phyloP scores from a whole-genome alignment of 2,888 invertebrate genomes.

The Tinea semifulvella region DNA sequence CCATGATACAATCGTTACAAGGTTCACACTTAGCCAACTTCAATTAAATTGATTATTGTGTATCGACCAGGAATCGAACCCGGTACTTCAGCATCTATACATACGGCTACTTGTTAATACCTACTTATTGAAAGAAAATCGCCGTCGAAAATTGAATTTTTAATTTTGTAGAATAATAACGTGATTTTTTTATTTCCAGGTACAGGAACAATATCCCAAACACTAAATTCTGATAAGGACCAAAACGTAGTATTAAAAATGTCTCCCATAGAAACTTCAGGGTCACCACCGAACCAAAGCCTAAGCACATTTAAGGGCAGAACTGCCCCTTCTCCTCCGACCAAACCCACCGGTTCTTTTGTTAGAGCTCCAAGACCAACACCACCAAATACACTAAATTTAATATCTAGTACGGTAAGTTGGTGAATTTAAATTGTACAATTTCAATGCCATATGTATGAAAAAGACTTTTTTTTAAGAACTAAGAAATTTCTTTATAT shows the following conservation, averaged over 20 bases:
- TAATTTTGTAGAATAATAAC: too few relatives aligned
- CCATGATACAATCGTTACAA: too few relatives aligned
- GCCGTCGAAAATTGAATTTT: too few relatives aligned
- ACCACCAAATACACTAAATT: constrained; percentile 84
- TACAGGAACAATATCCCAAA: constrained; percentile 47
- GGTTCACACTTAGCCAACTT: too few relatives aligned
- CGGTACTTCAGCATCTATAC: too few relatives aligned
- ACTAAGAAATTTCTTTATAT: too few relatives aligned
- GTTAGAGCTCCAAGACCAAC: constrained; percentile 77
- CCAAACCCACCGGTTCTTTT: constrained; percentile 52
- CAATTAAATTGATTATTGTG: too few relatives aligned
- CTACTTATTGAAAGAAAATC: too few relatives aligned
- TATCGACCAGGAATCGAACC: too few relatives aligned
- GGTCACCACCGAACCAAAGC: constrained; percentile 53
- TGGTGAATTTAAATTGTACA: constrained; percentile 16
- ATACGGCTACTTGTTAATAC: too few relatives aligned
- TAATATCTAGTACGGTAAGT: constrained; percentile 69
- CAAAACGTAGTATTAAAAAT: constrained; percentile 79
- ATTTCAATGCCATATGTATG: not conserved
- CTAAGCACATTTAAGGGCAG: constrained; percentile 77
- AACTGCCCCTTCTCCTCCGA: constrained; percentile 63
- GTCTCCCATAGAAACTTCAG: constrained; percentile 71
- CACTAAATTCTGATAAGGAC: constrained; percentile 52
- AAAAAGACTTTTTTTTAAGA: too few relatives aligned
- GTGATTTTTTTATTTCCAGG: constrained; percentile 26